These are phyloP conservation scores for Neotoma lepida DNA, from an alignment of 2,113 vertebrate species.

Conservation along the genomic window DNA sequence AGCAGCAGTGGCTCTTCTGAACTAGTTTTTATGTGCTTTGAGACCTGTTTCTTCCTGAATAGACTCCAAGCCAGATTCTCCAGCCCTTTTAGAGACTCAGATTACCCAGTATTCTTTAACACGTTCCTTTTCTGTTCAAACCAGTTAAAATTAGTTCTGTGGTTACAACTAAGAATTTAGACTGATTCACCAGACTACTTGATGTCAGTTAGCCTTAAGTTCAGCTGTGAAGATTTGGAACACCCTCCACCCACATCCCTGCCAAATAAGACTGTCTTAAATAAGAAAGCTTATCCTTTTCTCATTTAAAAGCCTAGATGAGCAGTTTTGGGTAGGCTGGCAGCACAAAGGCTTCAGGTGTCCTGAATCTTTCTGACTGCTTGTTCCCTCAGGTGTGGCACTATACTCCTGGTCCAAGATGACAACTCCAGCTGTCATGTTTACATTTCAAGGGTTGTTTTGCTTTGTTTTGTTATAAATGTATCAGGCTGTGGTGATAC, in stretches of 20 bases:
- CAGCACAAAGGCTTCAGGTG: not conserved
- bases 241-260: not conserved
- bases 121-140: not conserved
- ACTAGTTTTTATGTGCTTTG: not conserved
- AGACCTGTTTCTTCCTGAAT: not conserved
- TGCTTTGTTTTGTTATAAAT: not conserved
- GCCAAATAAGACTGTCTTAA: constrained; percentile 23
- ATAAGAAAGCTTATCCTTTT: not conserved
- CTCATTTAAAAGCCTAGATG: not conserved
- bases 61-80: not conserved
- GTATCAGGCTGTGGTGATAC: not conserved
- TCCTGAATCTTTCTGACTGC: not conserved
- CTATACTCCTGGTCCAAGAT: not conserved
- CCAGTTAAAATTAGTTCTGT: constrained; percentile 41
- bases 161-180: constrained; percentile 12
- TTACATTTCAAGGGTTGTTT: not conserved
- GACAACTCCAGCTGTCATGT: not conserved
- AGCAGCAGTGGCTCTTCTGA: not conserved
- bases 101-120: not conserved
- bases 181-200: constrained; percentile 32
- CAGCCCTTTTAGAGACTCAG: not conserved
- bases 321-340: not conserved
- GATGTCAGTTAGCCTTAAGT: constrained; percentile 23
- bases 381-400: not conserved
- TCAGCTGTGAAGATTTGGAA: not conserved